Conservation (phyloP, 2,888 invertebrate genomes). For the Zeuzera pyrina region DNA sequence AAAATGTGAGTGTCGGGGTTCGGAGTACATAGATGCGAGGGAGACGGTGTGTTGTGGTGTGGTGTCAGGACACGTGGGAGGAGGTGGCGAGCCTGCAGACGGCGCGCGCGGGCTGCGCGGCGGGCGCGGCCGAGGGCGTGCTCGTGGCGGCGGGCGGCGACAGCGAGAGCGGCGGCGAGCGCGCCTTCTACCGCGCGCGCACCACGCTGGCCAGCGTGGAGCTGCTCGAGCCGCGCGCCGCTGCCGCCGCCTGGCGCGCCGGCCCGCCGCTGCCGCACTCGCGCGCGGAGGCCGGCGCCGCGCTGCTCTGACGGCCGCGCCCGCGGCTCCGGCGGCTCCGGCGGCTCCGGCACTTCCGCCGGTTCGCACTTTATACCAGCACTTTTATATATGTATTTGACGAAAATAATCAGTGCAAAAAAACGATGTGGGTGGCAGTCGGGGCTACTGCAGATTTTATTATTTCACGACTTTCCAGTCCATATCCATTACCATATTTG, state of each 20-base stretch:
- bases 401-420: too few relatives aligned
- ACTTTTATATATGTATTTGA: too few relatives aligned
- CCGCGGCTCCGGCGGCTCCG: too few relatives aligned
- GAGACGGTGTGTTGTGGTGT: background rate
- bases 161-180: slow-evolving; percentile 80
- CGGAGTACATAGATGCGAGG: too few relatives aligned
- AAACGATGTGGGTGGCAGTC: too few relatives aligned
- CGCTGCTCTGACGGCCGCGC: slow-evolving; percentile 76
- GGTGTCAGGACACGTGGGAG: slow-evolving; percentile 81
- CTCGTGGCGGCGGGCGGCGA: slow-evolving; percentile 91
- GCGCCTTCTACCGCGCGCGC: slow-evolving; percentile 87
- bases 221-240: slow-evolving; percentile 83
- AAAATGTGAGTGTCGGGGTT: too few relatives aligned
- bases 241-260: slow-evolving; percentile 79
- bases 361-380: too few relatives aligned
- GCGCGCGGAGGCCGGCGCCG: slow-evolving; percentile 90
- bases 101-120: slow-evolving; percentile 87
- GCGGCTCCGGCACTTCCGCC: too few relatives aligned
- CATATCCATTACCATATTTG: too few relatives aligned
- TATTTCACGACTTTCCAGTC: too few relatives aligned
- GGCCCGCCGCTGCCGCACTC: slow-evolving; percentile 87
- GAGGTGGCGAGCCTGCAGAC: slow-evolving; percentile 81
- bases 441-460: too few relatives aligned
- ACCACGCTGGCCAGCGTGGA: slow-evolving; percentile 88
- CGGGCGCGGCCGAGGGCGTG: slow-evolving; percentile 86